A percentile compares a stretch with the other conserved stretches of the same genome.
Evolutionary conservation across 2,113 vertebrate species (phyloP).

Genomic region (Dolichallabes microphthalmus): DNA sequence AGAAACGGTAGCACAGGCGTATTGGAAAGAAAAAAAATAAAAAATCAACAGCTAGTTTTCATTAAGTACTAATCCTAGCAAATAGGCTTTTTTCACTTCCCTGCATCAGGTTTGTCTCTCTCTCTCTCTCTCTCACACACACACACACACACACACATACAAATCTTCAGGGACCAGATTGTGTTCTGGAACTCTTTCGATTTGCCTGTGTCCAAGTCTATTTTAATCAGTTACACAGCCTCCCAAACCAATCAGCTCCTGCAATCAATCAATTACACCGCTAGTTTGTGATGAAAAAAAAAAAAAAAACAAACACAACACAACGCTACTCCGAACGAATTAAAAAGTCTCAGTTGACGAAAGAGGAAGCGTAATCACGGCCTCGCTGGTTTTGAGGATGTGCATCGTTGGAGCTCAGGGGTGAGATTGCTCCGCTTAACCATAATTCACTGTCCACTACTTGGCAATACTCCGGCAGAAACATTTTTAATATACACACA

Average conservation of each 20-base stretch:
- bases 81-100: neutral
- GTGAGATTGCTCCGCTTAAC: neutral
- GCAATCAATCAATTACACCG: slow-evolving; percentile 51
- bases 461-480: neutral
- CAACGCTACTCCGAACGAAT: slow-evolving; percentile 9
- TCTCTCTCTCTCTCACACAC: neutral
- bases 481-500: neutral
- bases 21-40: neutral
- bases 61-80: slow-evolving; percentile 28
- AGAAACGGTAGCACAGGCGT: neutral
- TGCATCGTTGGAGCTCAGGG: neutral
- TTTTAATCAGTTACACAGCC: slow-evolving; percentile 51
- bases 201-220: slow-evolving; percentile 46
- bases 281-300: slow-evolving; percentile 29
- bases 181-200: slow-evolving; percentile 45
- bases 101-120: slow-evolving; percentile 10
- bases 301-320: neutral
- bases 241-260: slow-evolving; percentile 50
- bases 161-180: slow-evolving; percentile 28
- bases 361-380: neutral
- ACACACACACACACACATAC: slow-evolving; percentile 20
- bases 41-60: slow-evolving; percentile 14
- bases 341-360: slow-evolving; percentile 21
- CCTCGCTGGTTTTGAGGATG: neutral
- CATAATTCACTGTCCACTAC: neutral